Evolutionary conservation across 2,797 vertebrate genomes (phyloP).

Genomic region (Gobio occitaniae): DNA sequence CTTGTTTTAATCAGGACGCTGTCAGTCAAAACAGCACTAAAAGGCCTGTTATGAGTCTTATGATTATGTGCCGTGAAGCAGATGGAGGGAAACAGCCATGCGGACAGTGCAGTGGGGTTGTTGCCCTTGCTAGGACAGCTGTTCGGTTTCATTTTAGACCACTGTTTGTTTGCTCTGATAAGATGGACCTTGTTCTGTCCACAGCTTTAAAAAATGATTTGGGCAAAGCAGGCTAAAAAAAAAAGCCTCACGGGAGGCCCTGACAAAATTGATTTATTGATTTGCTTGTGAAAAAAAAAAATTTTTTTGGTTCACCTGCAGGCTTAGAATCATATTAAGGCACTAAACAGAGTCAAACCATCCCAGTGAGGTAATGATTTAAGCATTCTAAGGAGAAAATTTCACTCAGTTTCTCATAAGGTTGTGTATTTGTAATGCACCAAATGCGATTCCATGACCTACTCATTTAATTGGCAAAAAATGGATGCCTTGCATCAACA

Average conservation of each 20-base stretch:
- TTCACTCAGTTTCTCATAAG: not conserved
- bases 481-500: not conserved
- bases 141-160: conserved; percentile 20
- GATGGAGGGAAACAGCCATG: conserved; percentile 45
- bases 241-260: conserved; percentile 6
- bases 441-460: not conserved
- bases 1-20: conserved; percentile 63
- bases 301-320: not conserved
- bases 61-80: conserved; percentile 53
- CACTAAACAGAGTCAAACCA: not conserved
- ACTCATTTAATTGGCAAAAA: conserved; percentile 2
- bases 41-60: conserved; percentile 47
- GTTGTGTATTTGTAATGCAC: not conserved
- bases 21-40: conserved; percentile 61
- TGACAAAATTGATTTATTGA: conserved; percentile 44
- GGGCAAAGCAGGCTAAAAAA: not conserved
- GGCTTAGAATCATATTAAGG: not conserved
- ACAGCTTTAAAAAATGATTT: conserved; percentile 21
- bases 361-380: not conserved
- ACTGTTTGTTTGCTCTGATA: conserved; percentile 27
- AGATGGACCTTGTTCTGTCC: conserved; percentile 35
- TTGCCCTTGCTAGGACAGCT: conserved; percentile 41
- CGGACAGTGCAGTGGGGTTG: conserved; percentile 15
- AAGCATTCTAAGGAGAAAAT: not conserved
- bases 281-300: conserved; percentile 20